Conservation (phyloP, 2,113 vertebrate genomes). For the Hypanus sabinus region DNA sequence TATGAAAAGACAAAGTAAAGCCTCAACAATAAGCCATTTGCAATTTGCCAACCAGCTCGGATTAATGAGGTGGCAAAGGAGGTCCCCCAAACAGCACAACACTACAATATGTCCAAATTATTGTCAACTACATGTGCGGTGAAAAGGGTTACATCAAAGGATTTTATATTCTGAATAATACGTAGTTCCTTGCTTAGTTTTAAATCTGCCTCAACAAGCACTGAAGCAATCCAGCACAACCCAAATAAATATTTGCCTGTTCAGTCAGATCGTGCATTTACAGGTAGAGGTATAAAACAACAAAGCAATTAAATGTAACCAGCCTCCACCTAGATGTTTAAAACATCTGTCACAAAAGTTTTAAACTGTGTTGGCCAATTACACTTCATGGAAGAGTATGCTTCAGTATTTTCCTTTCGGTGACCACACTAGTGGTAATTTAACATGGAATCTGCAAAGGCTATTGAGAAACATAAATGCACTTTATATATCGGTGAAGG, state of each 20-base stretch:
- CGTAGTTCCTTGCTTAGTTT: background rate
- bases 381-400: background rate
- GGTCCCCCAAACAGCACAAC: no score
- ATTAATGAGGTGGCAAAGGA: background rate
- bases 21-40: background rate
- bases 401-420: background rate
- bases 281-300: background rate
- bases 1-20: background rate
- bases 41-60: background rate
- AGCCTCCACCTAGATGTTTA: background rate
- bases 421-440: background rate
- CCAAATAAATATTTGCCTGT: background rate
- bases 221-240: background rate
- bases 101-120: no score
- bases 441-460: background rate
- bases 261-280: background rate
- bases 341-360: background rate
- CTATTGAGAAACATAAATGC: background rate
- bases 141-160: background rate
- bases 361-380: background rate
- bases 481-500: background rate
- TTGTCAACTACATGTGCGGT: background rate
- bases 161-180: background rate
- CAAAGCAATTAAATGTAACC: background rate
- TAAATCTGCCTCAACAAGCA: constrained; percentile 11